These are phyloP conservation scores for Schizaphis graminum DNA, from an alignment of 2,888 invertebrate genomes.

Conservation along the genomic window DNA sequence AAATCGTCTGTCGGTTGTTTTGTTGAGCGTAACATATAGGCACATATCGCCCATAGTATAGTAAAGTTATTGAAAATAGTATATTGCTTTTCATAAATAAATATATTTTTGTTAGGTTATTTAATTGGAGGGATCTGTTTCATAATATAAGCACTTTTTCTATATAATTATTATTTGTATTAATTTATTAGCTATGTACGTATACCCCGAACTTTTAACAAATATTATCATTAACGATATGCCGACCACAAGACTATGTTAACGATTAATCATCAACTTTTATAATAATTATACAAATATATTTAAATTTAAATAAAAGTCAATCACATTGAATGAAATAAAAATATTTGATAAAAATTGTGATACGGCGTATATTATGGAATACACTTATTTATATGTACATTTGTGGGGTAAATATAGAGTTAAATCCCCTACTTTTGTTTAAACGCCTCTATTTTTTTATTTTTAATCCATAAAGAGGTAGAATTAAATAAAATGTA, in stretches of 20 bases:
- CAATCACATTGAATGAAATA: neutral
- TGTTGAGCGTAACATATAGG: too few species aligned
- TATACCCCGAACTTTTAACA: neutral
- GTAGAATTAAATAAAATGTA: too few species aligned
- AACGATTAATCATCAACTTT: neutral
- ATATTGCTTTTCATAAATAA: too few species aligned
- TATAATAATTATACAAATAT: neutral
- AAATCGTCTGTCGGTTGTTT: too few species aligned
- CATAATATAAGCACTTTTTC: neutral
- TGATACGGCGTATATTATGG: neutral
- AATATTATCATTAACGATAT: neutral
- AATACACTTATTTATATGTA: neutral
- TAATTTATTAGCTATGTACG: neutral
- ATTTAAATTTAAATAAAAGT: neutral
- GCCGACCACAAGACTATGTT: neutral
- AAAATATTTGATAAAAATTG: neutral
- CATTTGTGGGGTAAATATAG: too few species aligned
- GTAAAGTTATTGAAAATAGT: too few species aligned
- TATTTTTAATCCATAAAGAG: too few species aligned
- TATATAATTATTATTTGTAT: neutral
- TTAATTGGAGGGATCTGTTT: too few species aligned
- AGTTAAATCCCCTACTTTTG: too few species aligned
- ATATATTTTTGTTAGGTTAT: too few species aligned
- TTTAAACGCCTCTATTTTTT: too few species aligned
- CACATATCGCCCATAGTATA: too few species aligned